phyloP scores from a whole-genome alignment of 2,113 vertebrate species.

The Brienomyrus brachyistius region DNA sequence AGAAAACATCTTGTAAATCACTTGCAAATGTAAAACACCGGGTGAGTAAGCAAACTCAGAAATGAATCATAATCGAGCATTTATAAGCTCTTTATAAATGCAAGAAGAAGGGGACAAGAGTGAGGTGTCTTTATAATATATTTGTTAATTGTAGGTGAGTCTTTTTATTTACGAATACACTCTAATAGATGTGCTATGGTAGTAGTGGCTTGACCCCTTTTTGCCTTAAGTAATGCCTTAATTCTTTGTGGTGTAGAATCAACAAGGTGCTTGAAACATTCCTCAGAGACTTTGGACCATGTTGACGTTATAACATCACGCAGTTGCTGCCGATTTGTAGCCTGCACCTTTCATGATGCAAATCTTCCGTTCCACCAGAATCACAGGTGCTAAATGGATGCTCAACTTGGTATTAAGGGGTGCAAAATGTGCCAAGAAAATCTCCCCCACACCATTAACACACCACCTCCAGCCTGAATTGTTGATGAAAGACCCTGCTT shows the following conservation, averaged over 20 bases:
- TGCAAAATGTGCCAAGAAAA: background rate
- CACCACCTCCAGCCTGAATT: too few relatives aligned
- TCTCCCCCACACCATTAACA: background rate
- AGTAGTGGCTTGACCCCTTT: background rate
- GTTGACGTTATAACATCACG: background rate
- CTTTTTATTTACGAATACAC: background rate
- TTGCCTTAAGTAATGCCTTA: background rate
- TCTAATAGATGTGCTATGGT: background rate
- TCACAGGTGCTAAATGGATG: background rate
- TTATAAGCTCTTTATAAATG: background rate
- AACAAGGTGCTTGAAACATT: background rate
- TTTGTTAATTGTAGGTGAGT: background rate
- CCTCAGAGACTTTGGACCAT: background rate
- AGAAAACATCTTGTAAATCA: background rate
- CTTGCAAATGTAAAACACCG: background rate
- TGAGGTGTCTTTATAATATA: background rate
- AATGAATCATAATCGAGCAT: background rate
- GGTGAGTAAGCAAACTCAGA: background rate
- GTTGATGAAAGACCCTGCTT: background rate
- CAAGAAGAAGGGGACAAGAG: background rate
- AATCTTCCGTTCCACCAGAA: background rate
- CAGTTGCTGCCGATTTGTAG: background rate
- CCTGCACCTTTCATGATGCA: background rate
- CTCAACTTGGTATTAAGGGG: background rate
- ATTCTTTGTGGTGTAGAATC: background rate